Conservation (phyloP, 1,140 invertebrate species). For the Odontomachus brunneus region DNA sequence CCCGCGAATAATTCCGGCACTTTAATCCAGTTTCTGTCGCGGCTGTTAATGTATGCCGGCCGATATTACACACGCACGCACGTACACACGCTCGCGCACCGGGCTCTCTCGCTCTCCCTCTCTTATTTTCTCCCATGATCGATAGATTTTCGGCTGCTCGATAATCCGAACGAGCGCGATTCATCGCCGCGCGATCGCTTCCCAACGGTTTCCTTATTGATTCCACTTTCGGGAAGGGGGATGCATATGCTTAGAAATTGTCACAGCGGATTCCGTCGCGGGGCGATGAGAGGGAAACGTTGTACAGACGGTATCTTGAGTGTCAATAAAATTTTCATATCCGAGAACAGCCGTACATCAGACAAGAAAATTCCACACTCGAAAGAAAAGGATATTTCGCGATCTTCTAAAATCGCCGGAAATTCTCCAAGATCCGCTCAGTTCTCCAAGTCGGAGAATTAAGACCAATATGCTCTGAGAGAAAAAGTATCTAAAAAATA, state of each 20-base stretch:
- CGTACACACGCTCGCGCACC: slow-evolving; percentile 63
- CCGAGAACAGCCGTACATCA: background rate
- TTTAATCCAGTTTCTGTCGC: slow-evolving; percentile 73
- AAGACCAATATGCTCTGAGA: no score
- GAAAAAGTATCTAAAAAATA: no score
- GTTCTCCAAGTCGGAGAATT: background rate
- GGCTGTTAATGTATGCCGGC: slow-evolving; percentile 74
- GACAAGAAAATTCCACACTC: slow-evolving; percentile 1
- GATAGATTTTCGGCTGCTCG: slow-evolving; percentile 74
- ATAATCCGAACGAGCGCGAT: slow-evolving; percentile 73
- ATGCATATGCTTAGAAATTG: slow-evolving; percentile 51
- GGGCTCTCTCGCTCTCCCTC: slow-evolving; percentile 16
- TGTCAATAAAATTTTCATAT: slow-evolving; percentile 14
- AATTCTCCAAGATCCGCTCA: background rate
- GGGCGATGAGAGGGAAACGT: slow-evolving; percentile 1
- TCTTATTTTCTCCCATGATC: slow-evolving; percentile 44
- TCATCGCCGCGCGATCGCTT: slow-evolving; percentile 43
- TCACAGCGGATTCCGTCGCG: background rate
- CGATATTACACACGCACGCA: slow-evolving; percentile 40
- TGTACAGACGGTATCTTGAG: background rate
- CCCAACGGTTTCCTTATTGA: slow-evolving; percentile 59
- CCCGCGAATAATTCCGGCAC: slow-evolving; percentile 69
- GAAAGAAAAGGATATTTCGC: background rate
- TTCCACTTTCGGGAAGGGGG: slow-evolving; percentile 1
- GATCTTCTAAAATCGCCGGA: background rate